Base-by-base conservation (phyloP, 37 sponge, comb jelly and placozoan species). In the Chondrilla cf. caribensis region DNA sequence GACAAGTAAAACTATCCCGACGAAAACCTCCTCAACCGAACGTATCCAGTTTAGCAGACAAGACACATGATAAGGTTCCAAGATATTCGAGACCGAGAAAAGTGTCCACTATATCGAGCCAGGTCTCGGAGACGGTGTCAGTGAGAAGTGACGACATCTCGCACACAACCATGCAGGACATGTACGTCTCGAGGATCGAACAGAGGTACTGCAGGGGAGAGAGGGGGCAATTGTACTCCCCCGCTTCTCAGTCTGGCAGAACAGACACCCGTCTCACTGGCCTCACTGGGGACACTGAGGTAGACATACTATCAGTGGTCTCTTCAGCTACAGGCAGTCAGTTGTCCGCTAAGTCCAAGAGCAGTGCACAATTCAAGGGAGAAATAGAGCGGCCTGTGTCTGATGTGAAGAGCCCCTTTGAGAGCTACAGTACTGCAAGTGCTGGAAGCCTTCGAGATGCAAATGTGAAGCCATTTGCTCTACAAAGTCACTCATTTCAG, bases 91-190 rank as follows among this genome's bases (percentile, higher is more conserved):
- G 31, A 58, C 36, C 35, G 11, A 79, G 79, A 11, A 79, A 79
- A 14, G 19, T 54, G 14, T 58, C 79, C 24, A 36, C 44, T 3
- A 43, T 24, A 41, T 73, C 76, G 3, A 42, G 44, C 42, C 44
- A 38, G n/a, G 17, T 73, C 8, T 73, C 76, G 18, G 76, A 73
- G 43, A 40, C 76, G 18, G 25, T 4, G 29, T 67, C 68, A 28
- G 7, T n/a, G 15, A 73, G 36, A 22, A 73, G 25, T 40, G 76
- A 73, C 24, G 76, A 43, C 8, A 42, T 73, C 44, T 73, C 76
- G 2, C 76, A 73, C 24, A 73, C 76, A 1, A 73, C 76, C 2
- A 37, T 73, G 25, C 76, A 73, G 44, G 76, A 73, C 42, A 38
- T 73, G 76, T 73, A 40, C 41, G 25, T 42, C 15, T 42, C 41